These are phyloP conservation scores for Amblyjoppa proteus DNA, from an alignment of 2,888 invertebrate species.

Conservation along the genomic window DNA sequence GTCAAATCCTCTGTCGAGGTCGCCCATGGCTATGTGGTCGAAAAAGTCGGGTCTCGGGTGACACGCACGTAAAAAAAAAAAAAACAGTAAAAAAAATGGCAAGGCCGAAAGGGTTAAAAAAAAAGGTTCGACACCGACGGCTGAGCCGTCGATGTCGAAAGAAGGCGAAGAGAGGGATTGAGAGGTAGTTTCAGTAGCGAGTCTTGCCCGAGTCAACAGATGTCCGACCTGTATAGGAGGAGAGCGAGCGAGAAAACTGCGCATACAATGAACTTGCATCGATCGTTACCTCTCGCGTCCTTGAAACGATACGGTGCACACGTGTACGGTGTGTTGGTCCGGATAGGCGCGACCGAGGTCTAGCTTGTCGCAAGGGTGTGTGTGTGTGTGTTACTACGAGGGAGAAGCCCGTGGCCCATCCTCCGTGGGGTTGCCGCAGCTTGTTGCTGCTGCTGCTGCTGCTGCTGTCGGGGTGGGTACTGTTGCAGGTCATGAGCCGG, in stretches of 20 bases:
- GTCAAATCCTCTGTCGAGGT: neutral
- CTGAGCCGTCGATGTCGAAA: neutral
- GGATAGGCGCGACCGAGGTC: slow-evolving; percentile 56
- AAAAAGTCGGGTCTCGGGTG: neutral
- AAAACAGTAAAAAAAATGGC: no score
- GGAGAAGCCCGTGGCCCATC: neutral
- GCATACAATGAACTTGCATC: slow-evolving; percentile 76
- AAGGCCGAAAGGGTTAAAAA: slow-evolving; percentile 18
- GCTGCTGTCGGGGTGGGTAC: slow-evolving; percentile 8
- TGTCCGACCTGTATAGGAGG: slow-evolving; percentile 4
- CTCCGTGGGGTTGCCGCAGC: slow-evolving; percentile 19
- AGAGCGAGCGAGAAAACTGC: slow-evolving; percentile 34
- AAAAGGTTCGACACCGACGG: neutral
- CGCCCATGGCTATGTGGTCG: neutral
- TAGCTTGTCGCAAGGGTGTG: slow-evolving; percentile 50
- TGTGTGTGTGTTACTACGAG: slow-evolving; percentile 12
- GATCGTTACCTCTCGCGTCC: slow-evolving; percentile 68
- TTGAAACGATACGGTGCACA: slow-evolving; percentile 65
- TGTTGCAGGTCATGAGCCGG: slow-evolving; percentile 44
- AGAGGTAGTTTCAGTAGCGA: slow-evolving; percentile 1
- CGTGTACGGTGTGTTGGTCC: slow-evolving; percentile 54
- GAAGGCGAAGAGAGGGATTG: neutral
- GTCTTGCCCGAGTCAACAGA: slow-evolving; percentile 15
- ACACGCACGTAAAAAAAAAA: neutral
- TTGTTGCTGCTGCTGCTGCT: slow-evolving; percentile 32